Conservation (phyloP, 1,140 invertebrate species). For the Ceratitis capitata region DNA sequence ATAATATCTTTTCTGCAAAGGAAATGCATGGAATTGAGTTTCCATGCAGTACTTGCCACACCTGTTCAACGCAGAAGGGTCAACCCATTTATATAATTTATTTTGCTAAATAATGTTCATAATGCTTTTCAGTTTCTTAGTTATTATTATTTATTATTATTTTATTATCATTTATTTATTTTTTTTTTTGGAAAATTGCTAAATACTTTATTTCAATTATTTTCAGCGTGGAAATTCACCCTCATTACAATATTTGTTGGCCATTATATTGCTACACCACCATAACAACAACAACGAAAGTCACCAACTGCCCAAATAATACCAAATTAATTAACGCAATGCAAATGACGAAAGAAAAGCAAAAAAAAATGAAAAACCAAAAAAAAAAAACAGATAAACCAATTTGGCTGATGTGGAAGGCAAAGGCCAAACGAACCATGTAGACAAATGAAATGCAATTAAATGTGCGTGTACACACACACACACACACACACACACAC, state of each 20-base stretch:
- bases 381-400: neutral
- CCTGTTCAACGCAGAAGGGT: neutral
- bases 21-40: neutral
- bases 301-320: neutral
- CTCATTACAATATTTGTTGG: neutral
- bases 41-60: neutral
- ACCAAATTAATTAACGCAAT: conserved; percentile 37
- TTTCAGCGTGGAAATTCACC: neutral
- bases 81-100: neutral
- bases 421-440: conserved; percentile 58
- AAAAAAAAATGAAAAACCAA: neutral
- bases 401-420: neutral
- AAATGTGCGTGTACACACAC: conserved; percentile 43
- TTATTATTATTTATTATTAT: neutral
- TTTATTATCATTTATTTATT: no score
- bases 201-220: neutral
- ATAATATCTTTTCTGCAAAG: neutral
- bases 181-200: neutral
- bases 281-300: neutral
- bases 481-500: no score
- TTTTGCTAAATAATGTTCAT: neutral
- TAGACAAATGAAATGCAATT: conserved; percentile 60
- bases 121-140: neutral
- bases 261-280: neutral
- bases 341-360: conserved; percentile 29